A percentile compares a stretch with the other conserved stretches of the same genome.
phyloP scores from a whole-genome alignment of 2,797 vertebrate genomes.

The Scyliorhinus canicula region DNA sequence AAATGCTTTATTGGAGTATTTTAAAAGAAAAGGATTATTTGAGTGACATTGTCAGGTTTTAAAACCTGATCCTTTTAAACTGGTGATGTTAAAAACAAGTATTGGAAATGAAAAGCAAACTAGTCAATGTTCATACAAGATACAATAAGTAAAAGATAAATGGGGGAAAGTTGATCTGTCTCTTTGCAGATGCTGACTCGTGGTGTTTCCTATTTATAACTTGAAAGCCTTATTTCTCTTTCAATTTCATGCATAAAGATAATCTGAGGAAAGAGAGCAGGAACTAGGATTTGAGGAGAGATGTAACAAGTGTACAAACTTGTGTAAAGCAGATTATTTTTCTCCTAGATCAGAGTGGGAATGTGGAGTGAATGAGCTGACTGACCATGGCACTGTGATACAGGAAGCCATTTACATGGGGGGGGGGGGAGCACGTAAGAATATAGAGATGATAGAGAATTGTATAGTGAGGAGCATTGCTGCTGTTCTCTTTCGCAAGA shows the following conservation, averaged over 20 bases:
- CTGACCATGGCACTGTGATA: too few species aligned
- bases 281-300: neutral
- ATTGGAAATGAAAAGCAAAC: neutral
- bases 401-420: too few species aligned
- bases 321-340: neutral
- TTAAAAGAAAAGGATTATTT: neutral
- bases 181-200: too few species aligned
- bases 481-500: too few species aligned
- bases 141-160: neutral
- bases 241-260: neutral
- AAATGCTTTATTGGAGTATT: neutral
- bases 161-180: neutral
- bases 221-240: neutral
- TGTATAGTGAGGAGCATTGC: too few species aligned
- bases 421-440: too few species aligned
- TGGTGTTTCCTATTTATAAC: neutral
- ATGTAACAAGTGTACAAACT: neutral
- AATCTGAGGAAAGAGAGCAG: too few species aligned
- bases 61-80: neutral
- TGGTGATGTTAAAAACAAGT: too few species aligned
- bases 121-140: neutral
- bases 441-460: too few species aligned
- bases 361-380: too few species aligned
- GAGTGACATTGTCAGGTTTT: neutral
- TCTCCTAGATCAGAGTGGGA: too few species aligned